Conservation (phyloP, 2,113 vertebrate genomes). For the Oncorhynchus nerka region DNA sequence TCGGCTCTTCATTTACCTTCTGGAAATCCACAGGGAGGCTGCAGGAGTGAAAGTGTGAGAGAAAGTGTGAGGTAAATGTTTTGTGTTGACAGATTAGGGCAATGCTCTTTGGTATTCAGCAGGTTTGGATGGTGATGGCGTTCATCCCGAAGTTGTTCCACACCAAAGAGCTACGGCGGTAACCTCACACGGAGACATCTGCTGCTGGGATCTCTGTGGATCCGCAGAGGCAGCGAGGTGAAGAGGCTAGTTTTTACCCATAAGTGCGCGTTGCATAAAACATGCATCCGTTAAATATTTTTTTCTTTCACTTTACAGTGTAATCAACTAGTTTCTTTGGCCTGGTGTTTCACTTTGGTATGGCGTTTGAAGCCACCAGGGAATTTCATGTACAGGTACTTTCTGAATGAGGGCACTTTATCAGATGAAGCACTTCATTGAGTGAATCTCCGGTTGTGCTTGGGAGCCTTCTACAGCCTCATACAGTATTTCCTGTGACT, state of each 20-base stretch:
- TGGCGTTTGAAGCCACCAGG: neutral
- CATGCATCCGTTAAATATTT: too few relatives aligned
- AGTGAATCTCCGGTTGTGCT: neutral
- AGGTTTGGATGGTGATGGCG: constrained; percentile 1
- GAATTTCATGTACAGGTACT: neutral
- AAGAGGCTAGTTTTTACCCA: constrained; percentile 2
- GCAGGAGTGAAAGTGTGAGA: too few relatives aligned
- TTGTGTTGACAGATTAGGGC: neutral
- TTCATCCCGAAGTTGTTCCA: neutral
- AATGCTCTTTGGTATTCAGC: neutral
- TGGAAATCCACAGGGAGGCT: too few relatives aligned
- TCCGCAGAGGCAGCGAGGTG: constrained; percentile 19
- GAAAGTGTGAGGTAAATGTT: neutral
- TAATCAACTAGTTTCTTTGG: neutral
- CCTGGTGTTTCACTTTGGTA: neutral
- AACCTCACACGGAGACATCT: constrained; percentile 31
- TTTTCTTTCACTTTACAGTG: too few relatives aligned
- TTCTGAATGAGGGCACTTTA: neutral
- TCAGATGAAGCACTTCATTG: neutral
- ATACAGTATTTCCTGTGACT: neutral
- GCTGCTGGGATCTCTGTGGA: constrained; percentile 21
- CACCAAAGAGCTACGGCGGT: constrained; percentile 16
- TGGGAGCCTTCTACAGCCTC: neutral
- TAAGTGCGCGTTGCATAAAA: constrained; percentile 27
- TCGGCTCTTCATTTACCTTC: neutral